Percentiles rank a stretch among this genome's conserved stretches.
phyloP scores from a whole-genome alignment of 2,888 invertebrate species.

The Hydraecia micacea region DNA sequence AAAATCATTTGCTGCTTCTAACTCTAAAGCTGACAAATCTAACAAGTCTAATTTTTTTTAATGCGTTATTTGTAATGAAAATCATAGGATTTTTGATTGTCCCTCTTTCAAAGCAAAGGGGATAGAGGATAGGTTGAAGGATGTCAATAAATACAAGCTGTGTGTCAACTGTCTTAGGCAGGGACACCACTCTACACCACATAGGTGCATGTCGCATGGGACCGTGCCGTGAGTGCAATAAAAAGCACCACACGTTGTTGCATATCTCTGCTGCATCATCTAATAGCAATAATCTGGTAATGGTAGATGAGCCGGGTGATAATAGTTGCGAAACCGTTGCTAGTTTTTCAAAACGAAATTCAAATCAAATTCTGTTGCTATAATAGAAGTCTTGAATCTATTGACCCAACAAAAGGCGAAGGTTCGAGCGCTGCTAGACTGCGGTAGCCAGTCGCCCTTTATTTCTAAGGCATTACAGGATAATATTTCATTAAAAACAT shows the following conservation, averaged over 20 bases:
- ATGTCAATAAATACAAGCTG: constrained; percentile 6
- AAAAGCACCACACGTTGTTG: constrained; percentile 60
- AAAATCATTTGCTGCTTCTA: too few relatives aligned
- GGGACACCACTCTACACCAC: constrained; percentile 59
- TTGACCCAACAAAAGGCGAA: background rate
- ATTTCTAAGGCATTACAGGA: constrained; percentile 13
- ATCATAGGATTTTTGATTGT: too few relatives aligned
- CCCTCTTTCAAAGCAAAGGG: too few relatives aligned
- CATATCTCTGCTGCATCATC: constrained; percentile 26
- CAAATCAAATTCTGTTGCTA: constrained; percentile 6
- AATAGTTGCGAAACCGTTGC: background rate
- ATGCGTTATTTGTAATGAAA: too few relatives aligned
- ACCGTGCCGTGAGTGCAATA: constrained; percentile 59
- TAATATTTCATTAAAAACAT: constrained; percentile 3
- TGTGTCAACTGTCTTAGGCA: constrained; percentile 55
- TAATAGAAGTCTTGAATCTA: constrained; percentile 17
- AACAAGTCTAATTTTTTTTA: too few relatives aligned
- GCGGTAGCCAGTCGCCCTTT: too few relatives aligned
- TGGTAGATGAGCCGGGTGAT: background rate
- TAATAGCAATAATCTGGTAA: background rate
- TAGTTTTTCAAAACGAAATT: constrained; percentile 10
- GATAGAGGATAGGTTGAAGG: too few relatives aligned
- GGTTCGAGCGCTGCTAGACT: too few relatives aligned
- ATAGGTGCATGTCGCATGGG: constrained; percentile 59
- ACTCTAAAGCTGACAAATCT: too few relatives aligned